Conservation (phyloP, 2,113 vertebrate species). For the Hypanus sabinus region DNA sequence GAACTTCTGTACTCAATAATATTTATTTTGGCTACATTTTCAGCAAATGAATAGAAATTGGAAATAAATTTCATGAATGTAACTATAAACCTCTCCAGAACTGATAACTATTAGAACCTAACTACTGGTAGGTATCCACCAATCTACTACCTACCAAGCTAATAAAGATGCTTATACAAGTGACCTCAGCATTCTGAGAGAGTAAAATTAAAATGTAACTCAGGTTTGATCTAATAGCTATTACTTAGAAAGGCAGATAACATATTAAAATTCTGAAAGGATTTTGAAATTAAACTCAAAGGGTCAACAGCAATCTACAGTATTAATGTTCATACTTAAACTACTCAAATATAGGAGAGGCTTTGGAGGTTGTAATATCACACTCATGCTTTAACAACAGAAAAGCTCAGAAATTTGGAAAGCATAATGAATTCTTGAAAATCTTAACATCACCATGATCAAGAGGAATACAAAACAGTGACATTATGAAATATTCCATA, state of each 20-base stretch:
- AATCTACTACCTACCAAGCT: background rate
- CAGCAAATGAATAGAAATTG: background rate
- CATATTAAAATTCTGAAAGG: background rate
- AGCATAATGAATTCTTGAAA: background rate
- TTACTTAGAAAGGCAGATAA: background rate
- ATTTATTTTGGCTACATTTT: background rate
- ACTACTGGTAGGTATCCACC: too few species aligned
- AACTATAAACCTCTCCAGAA: background rate
- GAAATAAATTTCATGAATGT: background rate
- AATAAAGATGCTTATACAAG: background rate
- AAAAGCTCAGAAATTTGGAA: background rate
- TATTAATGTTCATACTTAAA: background rate
- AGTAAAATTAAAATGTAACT: background rate
- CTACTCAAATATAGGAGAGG: background rate
- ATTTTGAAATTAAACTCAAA: background rate
- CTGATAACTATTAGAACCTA: background rate
- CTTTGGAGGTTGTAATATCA: background rate
- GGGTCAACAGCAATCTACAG: background rate
- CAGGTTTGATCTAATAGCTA: background rate
- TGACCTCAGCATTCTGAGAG: background rate
- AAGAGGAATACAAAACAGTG: background rate
- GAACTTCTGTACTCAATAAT: background rate
- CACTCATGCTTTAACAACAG: background rate
- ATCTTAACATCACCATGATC: background rate
- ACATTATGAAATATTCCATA: background rate